phyloP scores from a whole-genome alignment of 2,888 invertebrate species.

The Scotopteryx bipunctaria region DNA sequence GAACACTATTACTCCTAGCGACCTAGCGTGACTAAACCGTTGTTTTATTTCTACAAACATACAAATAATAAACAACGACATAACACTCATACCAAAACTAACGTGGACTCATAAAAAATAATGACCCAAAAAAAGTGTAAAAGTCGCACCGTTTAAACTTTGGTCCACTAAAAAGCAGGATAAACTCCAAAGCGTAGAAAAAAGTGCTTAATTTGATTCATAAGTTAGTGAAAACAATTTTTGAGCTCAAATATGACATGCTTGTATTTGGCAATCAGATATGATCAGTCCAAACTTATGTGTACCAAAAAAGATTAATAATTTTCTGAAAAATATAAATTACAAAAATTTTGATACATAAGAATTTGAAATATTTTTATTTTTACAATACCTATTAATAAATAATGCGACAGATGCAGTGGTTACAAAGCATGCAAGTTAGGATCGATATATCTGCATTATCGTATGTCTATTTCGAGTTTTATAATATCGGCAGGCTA shows the following conservation, averaged over 20 bases:
- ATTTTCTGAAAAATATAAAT: not conserved
- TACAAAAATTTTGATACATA: not conserved
- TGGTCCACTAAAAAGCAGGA: slow-evolving; percentile 37
- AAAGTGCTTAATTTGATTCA: slow-evolving; percentile 35
- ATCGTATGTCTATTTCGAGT: slow-evolving; percentile 8
- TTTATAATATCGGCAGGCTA: slow-evolving; percentile 19
- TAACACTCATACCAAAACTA: slow-evolving; percentile 35
- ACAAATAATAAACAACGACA: slow-evolving; percentile 32
- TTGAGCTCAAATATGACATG: slow-evolving; percentile 9
- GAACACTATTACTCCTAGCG: slow-evolving; percentile 7
- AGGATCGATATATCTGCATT: slow-evolving; percentile 4
- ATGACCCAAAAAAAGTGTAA: slow-evolving; percentile 35
- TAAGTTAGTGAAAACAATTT: slow-evolving; percentile 17
- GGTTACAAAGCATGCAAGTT: not conserved
- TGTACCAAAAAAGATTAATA: not conserved
- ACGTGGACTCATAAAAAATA: slow-evolving; percentile 38
- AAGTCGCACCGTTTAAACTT: slow-evolving; percentile 39
- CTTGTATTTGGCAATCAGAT: too few species aligned
- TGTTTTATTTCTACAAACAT: slow-evolving; percentile 26
- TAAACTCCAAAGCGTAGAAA: slow-evolving; percentile 27
- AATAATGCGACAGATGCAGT: not conserved
- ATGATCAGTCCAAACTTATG: not conserved
- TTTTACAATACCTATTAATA: too few species aligned
- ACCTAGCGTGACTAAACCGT: slow-evolving; percentile 29
- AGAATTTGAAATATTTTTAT: not conserved